phyloP scores from a whole-genome alignment of 2,113 vertebrate genomes.

The Todiramphus chloris region DNA sequence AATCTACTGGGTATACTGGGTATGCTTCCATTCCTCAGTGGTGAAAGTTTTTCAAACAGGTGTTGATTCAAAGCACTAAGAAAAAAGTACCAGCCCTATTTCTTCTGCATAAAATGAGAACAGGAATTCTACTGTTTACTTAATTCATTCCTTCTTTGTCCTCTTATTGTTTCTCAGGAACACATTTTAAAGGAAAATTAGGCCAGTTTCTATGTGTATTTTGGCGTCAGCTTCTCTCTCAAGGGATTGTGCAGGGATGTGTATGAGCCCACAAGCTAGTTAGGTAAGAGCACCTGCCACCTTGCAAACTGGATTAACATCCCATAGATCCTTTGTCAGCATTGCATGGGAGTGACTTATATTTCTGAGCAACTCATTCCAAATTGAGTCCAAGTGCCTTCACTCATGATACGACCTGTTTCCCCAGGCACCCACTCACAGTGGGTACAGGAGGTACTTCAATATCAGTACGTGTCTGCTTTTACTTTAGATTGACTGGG shows the following conservation, averaged over 20 bases:
- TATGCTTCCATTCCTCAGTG: background rate
- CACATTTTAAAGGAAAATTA: background rate
- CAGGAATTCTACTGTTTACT: background rate
- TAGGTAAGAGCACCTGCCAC: background rate
- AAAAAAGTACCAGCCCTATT: rapidly evolving
- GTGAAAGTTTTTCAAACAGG: background rate
- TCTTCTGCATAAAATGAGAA: background rate
- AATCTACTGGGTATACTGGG: rapidly evolving
- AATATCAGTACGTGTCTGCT: background rate
- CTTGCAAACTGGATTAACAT: background rate
- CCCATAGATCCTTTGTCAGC: background rate
- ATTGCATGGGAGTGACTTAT: background rate
- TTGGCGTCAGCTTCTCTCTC: background rate
- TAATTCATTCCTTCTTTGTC: background rate
- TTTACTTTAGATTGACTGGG: conserved; percentile 41
- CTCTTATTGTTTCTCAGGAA: background rate
- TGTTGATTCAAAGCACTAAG: background rate
- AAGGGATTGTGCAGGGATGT: rapidly evolving
- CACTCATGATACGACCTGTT: rapidly evolving
- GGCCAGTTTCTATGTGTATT: background rate
- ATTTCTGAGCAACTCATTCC: background rate
- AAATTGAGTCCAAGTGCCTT: background rate
- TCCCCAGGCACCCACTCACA: background rate
- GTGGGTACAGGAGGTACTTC: background rate
- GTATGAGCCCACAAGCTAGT: rapidly evolving